A percentile compares a stretch with the other conserved stretches of the same genome.
Evolutionary conservation across 2,113 vertebrate genomes (phyloP).

Genomic region (Hippocampus comes): DNA sequence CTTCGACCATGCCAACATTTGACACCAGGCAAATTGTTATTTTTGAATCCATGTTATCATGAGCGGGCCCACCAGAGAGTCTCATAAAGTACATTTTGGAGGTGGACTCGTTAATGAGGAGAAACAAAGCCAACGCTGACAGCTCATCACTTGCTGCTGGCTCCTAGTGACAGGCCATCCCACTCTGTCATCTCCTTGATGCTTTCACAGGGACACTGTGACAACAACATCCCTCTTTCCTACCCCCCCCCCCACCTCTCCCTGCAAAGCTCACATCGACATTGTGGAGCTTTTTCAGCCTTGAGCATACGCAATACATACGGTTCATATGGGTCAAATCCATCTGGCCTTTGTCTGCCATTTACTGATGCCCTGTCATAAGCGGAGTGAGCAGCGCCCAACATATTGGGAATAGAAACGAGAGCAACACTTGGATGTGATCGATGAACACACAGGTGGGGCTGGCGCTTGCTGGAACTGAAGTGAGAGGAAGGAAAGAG

Average conservation of each 20-base stretch:
- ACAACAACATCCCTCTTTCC: conserved; percentile 37
- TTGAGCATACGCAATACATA: conserved; percentile 16
- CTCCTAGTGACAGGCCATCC: conserved; percentile 46
- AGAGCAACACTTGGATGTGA: conserved; percentile 5
- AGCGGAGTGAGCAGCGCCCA: conserved; percentile 25
- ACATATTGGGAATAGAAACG: conserved; percentile 54
- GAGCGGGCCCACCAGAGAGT: conserved; percentile 18
- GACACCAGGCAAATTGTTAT: conserved; percentile 59
- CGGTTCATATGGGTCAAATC: conserved; percentile 60
- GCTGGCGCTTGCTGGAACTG: too few relatives aligned
- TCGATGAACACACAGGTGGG: conserved; percentile 2
- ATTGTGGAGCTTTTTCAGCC: conserved; percentile 34
- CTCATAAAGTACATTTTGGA: conserved; percentile 40
- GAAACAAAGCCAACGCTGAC: conserved; percentile 55
- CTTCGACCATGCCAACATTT: conserved; percentile 33
- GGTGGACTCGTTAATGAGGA: conserved; percentile 59
- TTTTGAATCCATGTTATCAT: conserved; percentile 28
- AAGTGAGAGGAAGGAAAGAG: too few relatives aligned
- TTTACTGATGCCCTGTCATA: conserved; percentile 59
- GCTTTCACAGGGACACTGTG: conserved; percentile 52
- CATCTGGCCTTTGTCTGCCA: conserved; percentile 53
- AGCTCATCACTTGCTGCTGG: conserved; percentile 54
- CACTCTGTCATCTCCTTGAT: conserved; percentile 33
- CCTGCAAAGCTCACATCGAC: conserved; percentile 41
- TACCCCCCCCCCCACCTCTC: conserved; percentile 13